Evolutionary conservation across 2,797 vertebrate species (phyloP).

Genomic region (Leuciscus waleckii): DNA sequence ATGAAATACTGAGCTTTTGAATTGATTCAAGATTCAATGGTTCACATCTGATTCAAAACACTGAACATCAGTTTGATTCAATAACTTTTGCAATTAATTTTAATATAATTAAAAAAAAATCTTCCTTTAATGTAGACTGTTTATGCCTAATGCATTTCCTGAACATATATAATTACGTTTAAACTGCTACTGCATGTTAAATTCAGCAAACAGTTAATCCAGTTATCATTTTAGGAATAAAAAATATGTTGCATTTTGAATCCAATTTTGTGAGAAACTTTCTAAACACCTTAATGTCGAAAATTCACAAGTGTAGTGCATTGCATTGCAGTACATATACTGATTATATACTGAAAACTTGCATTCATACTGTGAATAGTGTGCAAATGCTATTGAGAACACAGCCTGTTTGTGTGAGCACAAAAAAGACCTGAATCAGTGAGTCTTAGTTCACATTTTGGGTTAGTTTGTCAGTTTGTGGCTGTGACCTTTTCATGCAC

Average conservation of each 20-base stretch:
- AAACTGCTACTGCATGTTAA: not conserved
- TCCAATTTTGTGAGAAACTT: not conserved
- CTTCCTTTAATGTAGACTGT: not conserved
- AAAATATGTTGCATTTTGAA: not conserved
- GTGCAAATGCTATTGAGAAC: not conserved
- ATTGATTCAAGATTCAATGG: not conserved
- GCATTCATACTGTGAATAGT: not conserved
- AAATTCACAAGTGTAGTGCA: not conserved
- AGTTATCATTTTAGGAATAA: not conserved
- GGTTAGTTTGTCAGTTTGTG: conserved; percentile 52
- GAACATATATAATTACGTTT: not conserved
- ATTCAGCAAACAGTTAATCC: not conserved
- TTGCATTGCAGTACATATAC: not conserved
- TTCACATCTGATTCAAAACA: not conserved
- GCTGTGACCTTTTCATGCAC: conserved; percentile 69
- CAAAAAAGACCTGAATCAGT: not conserved
- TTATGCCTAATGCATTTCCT: not conserved
- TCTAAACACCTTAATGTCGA: not conserved
- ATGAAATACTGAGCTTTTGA: not conserved
- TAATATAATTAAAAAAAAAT: not conserved
- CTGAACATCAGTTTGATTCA: not conserved
- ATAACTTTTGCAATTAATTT: not conserved
- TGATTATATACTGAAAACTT: not conserved
- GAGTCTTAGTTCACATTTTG: not conserved
- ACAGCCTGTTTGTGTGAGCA: not conserved